Conservation (phyloP, 2,797 vertebrate genomes). For the Chelmon rostratus region DNA sequence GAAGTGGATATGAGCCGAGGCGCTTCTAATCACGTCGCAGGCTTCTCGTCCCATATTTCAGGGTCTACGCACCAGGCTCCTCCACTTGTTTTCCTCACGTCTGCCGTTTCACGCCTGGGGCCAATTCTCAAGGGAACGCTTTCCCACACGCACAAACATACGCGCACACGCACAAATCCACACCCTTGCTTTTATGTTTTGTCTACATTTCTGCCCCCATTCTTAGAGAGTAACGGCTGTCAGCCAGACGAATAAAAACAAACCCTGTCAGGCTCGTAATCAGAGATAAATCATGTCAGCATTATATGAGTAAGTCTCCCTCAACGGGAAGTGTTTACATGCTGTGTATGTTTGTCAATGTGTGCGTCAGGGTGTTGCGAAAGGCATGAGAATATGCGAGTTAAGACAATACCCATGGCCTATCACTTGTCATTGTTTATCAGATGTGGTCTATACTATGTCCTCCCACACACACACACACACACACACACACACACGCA, state of each 20-base stretch:
- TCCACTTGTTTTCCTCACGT: slow-evolving; percentile 61
- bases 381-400: slow-evolving; percentile 11
- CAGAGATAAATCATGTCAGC: slow-evolving; percentile 63
- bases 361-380: slow-evolving; percentile 13
- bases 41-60: slow-evolving; percentile 46
- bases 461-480: background rate
- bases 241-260: slow-evolving; percentile 62
- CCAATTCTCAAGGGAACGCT: slow-evolving; percentile 72
- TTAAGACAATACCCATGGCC: slow-evolving; percentile 28
- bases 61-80: slow-evolving; percentile 41
- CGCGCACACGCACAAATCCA: slow-evolving; percentile 44
- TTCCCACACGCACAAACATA: slow-evolving; percentile 45
- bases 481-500: background rate
- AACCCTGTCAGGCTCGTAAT: slow-evolving; percentile 59
- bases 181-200: slow-evolving; percentile 68
- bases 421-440: slow-evolving; percentile 35
- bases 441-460: slow-evolving; percentile 1
- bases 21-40: slow-evolving; percentile 41
- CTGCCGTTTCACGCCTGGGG: slow-evolving; percentile 63
- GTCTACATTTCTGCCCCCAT: slow-evolving; percentile 65
- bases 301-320: slow-evolving; percentile 45
- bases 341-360: slow-evolving; percentile 7
- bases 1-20: slow-evolving; percentile 45
- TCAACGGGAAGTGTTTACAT: slow-evolving; percentile 24
- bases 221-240: slow-evolving; percentile 52